These are phyloP conservation scores for Cephonodes hylas DNA, from an alignment of 2,888 invertebrate species.

Conservation along the genomic window DNA sequence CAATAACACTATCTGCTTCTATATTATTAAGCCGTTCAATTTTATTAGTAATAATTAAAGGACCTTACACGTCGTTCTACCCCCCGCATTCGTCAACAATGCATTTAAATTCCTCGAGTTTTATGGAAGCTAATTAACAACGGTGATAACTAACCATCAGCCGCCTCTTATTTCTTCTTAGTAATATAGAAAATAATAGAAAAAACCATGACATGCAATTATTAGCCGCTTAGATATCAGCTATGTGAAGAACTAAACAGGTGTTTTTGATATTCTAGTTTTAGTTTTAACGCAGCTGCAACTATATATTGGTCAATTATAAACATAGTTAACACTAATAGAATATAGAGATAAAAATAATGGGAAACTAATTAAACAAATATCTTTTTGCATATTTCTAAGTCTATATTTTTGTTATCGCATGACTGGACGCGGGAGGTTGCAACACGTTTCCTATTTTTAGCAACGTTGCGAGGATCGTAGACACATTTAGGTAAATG, in stretches of 20 bases:
- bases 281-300: neutral
- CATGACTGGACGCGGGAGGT: neutral
- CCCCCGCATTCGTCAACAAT: too few species aligned
- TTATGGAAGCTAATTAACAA: too few species aligned
- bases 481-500: too few species aligned
- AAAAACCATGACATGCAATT: neutral
- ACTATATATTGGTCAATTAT: neutral
- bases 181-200: too few species aligned
- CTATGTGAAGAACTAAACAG: neutral
- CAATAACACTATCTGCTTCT: too few species aligned
- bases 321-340: neutral
- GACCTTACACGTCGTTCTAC: too few species aligned
- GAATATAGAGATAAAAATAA: neutral
- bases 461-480: too few species aligned
- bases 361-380: conserved; percentile 6
- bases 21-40: too few species aligned
- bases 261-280: neutral
- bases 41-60: too few species aligned
- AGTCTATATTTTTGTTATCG: neutral
- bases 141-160: too few species aligned
- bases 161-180: too few species aligned
- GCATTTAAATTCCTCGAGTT: too few species aligned
- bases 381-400: neutral
- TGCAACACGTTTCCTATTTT: neutral
- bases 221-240: neutral